These are phyloP conservation scores for Hydrophis major DNA, from an alignment of 2,797 vertebrate species.

Conservation along the genomic window DNA sequence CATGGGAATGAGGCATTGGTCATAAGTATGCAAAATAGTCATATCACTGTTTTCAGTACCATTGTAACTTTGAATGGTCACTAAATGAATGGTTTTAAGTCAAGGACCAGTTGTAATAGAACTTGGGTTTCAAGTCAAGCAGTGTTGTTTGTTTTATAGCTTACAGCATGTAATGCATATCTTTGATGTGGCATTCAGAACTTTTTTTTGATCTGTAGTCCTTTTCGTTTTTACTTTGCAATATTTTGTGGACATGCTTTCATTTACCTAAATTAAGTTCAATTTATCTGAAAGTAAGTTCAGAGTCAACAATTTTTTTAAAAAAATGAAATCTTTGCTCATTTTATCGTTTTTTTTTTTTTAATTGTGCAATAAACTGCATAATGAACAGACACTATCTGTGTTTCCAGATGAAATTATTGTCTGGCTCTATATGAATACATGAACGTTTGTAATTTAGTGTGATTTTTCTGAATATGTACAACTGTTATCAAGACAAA, in stretches of 20 bases:
- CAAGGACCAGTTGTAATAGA: neutral
- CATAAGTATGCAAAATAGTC: neutral
- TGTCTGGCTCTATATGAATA: slow-evolving; percentile 16
- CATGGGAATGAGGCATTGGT: neutral
- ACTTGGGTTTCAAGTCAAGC: neutral
- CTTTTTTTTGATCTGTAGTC: neutral
- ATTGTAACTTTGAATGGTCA: neutral
- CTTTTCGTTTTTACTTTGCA: neutral
- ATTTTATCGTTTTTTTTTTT: neutral
- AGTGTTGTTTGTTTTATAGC: neutral
- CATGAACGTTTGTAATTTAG: neutral
- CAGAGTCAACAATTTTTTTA: neutral
- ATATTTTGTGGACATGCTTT: neutral
- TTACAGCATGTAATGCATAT: neutral
- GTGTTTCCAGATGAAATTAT: neutral
- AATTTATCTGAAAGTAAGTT: neutral
- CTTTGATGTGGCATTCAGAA: neutral
- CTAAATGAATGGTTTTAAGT: neutral
- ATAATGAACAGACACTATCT: slow-evolving; percentile 11
- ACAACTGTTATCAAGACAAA: slow-evolving; percentile 54
- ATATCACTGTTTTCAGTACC: neutral
- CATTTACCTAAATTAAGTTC: neutral
- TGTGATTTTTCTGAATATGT: slow-evolving; percentile 33
- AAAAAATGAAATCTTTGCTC: neutral
- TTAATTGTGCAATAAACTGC: slow-evolving; percentile 7